phyloP scores from a whole-genome alignment of 2,888 invertebrate species.

The Caenorhabditis wallacei region DNA sequence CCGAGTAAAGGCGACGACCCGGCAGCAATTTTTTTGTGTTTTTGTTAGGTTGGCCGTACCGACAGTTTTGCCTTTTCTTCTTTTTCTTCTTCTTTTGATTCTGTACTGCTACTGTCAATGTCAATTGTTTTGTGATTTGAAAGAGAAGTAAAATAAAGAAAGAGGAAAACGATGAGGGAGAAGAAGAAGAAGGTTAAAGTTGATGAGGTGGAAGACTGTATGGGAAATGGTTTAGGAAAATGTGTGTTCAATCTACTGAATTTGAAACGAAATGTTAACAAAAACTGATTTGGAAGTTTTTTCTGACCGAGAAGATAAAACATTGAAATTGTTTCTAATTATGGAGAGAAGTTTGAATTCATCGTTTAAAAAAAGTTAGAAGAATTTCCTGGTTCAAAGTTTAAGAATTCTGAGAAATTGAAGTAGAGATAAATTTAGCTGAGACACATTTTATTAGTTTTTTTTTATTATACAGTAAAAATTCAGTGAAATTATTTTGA shows the following conservation, averaged over 20 bases:
- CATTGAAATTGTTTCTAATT: no score
- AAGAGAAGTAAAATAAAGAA: constrained; percentile 3
- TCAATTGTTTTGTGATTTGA: constrained; percentile 55
- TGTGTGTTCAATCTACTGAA: constrained; percentile 20
- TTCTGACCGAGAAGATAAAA: no score
- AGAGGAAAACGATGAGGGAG: constrained; percentile 4
- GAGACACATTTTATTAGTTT: no score
- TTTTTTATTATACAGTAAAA: no score
- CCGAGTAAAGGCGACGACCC: constrained; percentile 9
- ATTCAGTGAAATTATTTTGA: no score
- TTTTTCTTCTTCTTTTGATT: constrained; percentile 9
- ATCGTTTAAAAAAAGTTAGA: no score
- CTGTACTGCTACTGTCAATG: constrained; percentile 51
- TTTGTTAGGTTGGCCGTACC: constrained; percentile 48
- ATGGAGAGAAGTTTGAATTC: no score
- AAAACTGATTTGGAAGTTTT: constrained; percentile 2
- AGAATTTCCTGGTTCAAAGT: no score
- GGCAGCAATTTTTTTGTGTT: constrained; percentile 58
- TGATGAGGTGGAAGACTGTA: constrained; percentile 59
- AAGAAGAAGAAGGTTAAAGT: constrained; percentile 58
- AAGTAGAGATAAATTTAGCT: no score
- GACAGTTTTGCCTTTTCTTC: constrained; percentile 38
- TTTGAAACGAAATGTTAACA: constrained; percentile 24
- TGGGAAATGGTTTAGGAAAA: constrained; percentile 55
- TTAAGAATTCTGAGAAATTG: no score